These are phyloP conservation scores for Megalurothrips usitatus DNA, from an alignment of 2,888 invertebrate species.

Conservation along the genomic window DNA sequence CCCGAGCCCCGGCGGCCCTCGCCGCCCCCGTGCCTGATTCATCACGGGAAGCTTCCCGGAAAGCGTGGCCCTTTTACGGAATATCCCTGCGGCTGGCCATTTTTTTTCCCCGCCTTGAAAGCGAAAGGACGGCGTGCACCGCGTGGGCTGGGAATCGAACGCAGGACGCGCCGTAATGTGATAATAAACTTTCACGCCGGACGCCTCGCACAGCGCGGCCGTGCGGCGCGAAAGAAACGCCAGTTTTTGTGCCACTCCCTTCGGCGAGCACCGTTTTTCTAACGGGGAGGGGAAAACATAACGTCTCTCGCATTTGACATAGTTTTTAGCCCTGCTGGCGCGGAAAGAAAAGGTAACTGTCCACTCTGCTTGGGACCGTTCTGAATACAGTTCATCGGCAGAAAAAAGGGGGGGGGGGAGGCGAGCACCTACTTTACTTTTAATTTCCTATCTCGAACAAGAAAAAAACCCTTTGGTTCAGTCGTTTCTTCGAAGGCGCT, in stretches of 20 bases:
- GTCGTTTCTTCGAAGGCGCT: too few relatives aligned
- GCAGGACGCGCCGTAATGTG: background rate
- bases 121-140: background rate
- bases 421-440: too few relatives aligned
- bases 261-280: too few relatives aligned
- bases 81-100: background rate
- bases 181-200: constrained; percentile 9
- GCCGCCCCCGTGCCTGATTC: background rate
- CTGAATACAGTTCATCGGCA: too few relatives aligned
- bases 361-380: background rate
- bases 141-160: background rate
- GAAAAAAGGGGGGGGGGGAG: too few relatives aligned
- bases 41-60: background rate
- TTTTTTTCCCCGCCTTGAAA: background rate
- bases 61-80: background rate
- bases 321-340: background rate
- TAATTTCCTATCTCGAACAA: too few relatives aligned
- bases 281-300: background rate
- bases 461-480: too few relatives aligned
- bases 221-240: background rate
- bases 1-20: background rate
- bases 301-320: background rate
- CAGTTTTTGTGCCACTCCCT: too few relatives aligned
- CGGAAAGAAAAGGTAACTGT: background rate
- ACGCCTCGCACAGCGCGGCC: background rate